phyloP scores from a whole-genome alignment of 2,888 invertebrate species.

The Lycophotia porphyrea region DNA sequence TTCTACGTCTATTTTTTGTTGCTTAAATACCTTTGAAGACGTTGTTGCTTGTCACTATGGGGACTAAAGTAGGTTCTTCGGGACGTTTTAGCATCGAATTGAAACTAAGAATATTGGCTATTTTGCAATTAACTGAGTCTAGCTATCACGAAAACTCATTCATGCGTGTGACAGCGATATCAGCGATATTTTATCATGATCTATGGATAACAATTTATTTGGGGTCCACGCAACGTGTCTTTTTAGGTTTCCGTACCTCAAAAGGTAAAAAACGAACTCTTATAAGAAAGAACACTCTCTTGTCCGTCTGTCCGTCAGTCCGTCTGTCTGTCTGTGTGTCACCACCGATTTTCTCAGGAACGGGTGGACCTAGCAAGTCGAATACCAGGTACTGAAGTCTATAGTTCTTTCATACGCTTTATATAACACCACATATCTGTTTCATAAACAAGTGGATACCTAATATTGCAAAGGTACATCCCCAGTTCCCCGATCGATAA shows the following conservation, averaged over 20 bases:
- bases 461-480: slow-evolving; percentile 24
- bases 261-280: too few species aligned
- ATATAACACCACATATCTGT: not conserved
- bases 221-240: not conserved
- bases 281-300: too few species aligned
- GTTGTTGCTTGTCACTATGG: slow-evolving; percentile 33
- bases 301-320: too few species aligned
- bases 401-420: too few species aligned
- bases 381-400: too few species aligned
- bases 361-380: too few species aligned
- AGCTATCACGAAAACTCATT: not conserved
- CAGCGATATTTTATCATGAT: too few species aligned
- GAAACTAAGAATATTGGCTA: not conserved
- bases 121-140: not conserved
- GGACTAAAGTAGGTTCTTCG: not conserved
- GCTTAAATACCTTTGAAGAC: slow-evolving; percentile 41
- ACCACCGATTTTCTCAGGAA: too few species aligned
- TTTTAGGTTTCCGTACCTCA: not conserved
- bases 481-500: slow-evolving; percentile 7
- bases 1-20: slow-evolving; percentile 54
- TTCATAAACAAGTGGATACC: not conserved
- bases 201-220: too few species aligned
- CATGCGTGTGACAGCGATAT: too few species aligned
- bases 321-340: too few species aligned
- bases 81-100: not conserved